Conservation (phyloP, 2,797 vertebrate species). For the Squalus acanthias region DNA sequence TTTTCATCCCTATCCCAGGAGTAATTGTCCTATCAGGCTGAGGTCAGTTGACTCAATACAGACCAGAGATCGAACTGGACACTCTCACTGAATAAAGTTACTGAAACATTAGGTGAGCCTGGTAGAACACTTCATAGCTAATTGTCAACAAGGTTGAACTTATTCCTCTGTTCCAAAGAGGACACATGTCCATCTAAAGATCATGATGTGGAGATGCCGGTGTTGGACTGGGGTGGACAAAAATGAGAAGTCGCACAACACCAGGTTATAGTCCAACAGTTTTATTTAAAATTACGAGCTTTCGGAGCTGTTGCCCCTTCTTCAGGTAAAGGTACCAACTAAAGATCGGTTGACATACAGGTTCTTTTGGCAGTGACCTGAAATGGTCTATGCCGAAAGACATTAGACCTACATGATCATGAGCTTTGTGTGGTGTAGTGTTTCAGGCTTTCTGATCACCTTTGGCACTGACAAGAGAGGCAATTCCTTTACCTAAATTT, state of each 20-base stretch:
- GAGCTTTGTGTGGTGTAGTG: background rate
- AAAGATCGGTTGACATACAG: background rate
- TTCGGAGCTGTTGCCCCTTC: too few relatives aligned
- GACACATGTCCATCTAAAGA: background rate
- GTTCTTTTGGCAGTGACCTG: background rate
- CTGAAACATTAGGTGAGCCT: background rate
- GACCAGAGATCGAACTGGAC: too few relatives aligned
- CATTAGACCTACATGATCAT: background rate
- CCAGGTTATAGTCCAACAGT: too few relatives aligned
- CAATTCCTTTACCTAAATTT: background rate
- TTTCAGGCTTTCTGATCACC: background rate
- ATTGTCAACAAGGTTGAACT: background rate
- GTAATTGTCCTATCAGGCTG: background rate
- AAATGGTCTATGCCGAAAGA: background rate
- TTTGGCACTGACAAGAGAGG: background rate
- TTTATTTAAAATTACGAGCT: too few relatives aligned
- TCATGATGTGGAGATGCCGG: too few relatives aligned
- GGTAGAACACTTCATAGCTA: background rate
- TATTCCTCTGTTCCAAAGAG: background rate
- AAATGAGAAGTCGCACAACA: too few relatives aligned
- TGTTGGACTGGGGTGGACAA: too few relatives aligned
- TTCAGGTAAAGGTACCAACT: background rate
- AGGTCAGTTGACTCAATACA: background rate
- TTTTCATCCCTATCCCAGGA: background rate
- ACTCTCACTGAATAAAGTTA: background rate